Evolutionary conservation across 2,797 vertebrate genomes (phyloP).

Genomic region (Podargus strigoides): DNA sequence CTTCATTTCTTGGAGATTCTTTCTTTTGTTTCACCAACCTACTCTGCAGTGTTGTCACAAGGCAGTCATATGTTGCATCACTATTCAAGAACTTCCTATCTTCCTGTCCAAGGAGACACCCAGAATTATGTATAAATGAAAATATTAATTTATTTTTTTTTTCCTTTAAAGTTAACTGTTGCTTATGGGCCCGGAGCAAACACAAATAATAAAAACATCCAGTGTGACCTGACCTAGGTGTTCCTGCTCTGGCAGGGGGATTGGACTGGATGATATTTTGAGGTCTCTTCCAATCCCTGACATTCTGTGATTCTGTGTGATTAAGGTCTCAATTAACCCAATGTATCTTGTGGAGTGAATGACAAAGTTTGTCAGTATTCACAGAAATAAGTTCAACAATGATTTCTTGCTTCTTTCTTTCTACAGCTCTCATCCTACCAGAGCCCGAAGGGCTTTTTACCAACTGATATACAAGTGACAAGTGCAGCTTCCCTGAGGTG

Average conservation of each 20-base stretch:
- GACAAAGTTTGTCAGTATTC: neutral
- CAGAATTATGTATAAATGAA: neutral
- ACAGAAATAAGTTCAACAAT: neutral
- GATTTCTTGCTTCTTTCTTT: neutral
- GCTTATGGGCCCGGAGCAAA: neutral
- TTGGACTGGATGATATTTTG: too few relatives aligned
- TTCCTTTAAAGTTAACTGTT: neutral
- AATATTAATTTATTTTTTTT: neutral
- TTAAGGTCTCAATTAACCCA: too few relatives aligned
- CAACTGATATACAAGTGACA: neutral
- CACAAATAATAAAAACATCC: neutral
- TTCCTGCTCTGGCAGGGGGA: too few relatives aligned
- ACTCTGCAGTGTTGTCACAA: neutral
- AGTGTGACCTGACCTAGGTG: too few relatives aligned
- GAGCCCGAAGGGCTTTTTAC: neutral
- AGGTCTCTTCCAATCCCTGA: too few relatives aligned
- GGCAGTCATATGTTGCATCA: neutral
- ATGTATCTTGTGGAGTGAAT: neutral
- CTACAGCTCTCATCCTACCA: neutral
- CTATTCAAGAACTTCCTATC: neutral
- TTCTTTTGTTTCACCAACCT: neutral
- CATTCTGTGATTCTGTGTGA: too few relatives aligned
- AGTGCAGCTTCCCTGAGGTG: neutral
- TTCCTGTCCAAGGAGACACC: neutral
- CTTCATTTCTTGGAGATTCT: neutral